Percentiles rank a stretch among this genome's conserved stretches.
Evolutionary conservation across 2,113 vertebrate genomes (phyloP).

Genomic region (Myrmecobius fasciatus): DNA sequence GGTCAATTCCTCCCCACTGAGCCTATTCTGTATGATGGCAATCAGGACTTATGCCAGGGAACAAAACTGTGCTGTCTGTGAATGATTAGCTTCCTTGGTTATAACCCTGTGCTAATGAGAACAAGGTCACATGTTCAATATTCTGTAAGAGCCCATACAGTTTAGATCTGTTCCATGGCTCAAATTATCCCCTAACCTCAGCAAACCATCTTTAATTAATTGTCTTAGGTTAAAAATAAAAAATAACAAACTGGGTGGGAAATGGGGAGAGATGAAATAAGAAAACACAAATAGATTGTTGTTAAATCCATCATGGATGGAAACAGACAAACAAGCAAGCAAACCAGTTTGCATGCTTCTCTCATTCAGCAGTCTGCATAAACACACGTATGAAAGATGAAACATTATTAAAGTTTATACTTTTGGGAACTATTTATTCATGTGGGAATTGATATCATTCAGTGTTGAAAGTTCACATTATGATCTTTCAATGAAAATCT

Average conservation of each 20-base stretch:
- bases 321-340: background rate
- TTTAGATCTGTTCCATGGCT: background rate
- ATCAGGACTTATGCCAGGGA: constrained; percentile 10
- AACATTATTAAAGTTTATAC: background rate
- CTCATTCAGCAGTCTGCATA: constrained; percentile 43
- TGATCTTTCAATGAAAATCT: constrained; percentile 42
- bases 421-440: constrained; percentile 43
- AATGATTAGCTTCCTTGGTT: constrained; percentile 1
- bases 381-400: background rate
- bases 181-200: constrained; percentile 24
- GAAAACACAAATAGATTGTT: constrained; percentile 37
- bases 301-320: constrained; percentile 12
- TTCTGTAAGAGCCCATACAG: background rate
- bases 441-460: constrained; percentile 54
- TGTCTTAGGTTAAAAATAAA: background rate
- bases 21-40: constrained; percentile 1
- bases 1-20: background rate
- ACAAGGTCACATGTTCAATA: background rate
- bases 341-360: constrained; percentile 4
- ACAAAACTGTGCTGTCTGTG: constrained; percentile 11
- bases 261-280: background rate
- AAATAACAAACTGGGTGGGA: background rate
- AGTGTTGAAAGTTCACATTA: constrained; percentile 39
- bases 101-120: background rate
- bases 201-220: constrained; percentile 16